Evolutionary conservation across 53 echinoderm and acorn worm species (phyloP), one percentile per base, ranked within the genome.

Genomic region (Antedon mediterranea): DNA sequence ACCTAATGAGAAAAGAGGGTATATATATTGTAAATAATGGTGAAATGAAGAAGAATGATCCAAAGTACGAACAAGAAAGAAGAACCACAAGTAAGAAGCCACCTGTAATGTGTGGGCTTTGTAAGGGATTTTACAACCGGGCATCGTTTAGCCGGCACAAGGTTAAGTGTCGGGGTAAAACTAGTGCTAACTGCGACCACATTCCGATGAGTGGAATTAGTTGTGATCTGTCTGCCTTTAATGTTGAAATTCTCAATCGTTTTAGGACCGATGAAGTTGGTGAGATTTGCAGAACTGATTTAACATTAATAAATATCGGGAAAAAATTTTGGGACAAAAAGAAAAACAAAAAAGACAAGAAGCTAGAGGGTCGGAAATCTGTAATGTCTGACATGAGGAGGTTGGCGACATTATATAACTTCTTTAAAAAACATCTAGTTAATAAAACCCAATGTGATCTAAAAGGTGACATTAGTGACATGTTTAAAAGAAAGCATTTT

Each of bases 341-440:
- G n/a, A n/a, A n/a, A n/a, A n/a, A n/a, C n/a, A n/a, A n/a, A n/a
- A n/a, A n/a, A n/a, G n/a, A n/a, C n/a, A n/a, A n/a, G n/a, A n/a
- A n/a, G n/a, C n/a, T n/a, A n/a, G n/a, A n/a, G n/a, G n/a, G n/a
- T n/a, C n/a, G 85, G 14, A 87, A 82, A 44, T 80, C 86, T 43
- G 90, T 90, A 30, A 91, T 90, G 88, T 77, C 85, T 27, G 79
- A 81, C 34, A 88, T 90, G 85, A 74, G 90, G 37, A 71, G 88
- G 57, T 80, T 90, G 26, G 84, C 72, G 20, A 14, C 71, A 33
- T 84, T 91, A 30, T 91, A 86, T 23, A 75, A 37, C 11, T 28
- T 43, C 28, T 90, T 88, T 29, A 34, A 77, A 33, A 75, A 82
- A 71, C 75, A 87, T 34, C 72, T 72, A 57, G 83, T 85, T 30